Evolutionary conservation across 2,113 vertebrate species (phyloP).

Genomic region (Saccopteryx bilineata): DNA sequence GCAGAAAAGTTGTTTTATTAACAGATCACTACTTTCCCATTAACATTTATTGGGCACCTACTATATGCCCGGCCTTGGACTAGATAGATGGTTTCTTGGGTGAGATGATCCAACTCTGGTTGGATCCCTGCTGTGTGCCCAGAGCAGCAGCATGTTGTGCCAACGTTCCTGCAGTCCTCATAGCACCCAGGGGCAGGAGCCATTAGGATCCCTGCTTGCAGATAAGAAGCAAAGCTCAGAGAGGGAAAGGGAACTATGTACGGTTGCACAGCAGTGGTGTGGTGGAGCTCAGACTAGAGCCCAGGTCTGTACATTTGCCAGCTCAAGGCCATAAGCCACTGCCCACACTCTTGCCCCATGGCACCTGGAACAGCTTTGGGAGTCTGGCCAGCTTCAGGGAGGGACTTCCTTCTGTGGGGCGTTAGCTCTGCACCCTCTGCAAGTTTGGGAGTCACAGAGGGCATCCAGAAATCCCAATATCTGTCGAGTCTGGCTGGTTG

Average conservation of each 20-base stretch:
- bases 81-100: rapidly evolving
- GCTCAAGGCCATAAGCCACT: background rate
- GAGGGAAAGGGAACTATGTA: background rate
- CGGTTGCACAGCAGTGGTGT: background rate
- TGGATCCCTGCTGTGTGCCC: rapidly evolving
- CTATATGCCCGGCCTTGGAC: background rate
- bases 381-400: background rate
- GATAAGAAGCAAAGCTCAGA: background rate
- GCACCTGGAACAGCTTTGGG: background rate
- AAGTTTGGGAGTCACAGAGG: background rate
- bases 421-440: background rate
- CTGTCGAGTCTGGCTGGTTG: background rate
- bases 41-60: background rate
- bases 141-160: rapidly evolving
- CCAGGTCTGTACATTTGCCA: background rate
- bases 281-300: background rate
- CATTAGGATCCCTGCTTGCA: background rate
- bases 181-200: background rate
- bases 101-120: rapidly evolving
- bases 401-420: too few species aligned
- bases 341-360: too few species aligned
- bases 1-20: background rate
- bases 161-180: background rate
- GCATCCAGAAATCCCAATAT: background rate
- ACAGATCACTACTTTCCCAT: rapidly evolving